These are phyloP conservation scores for Zonitis immaculata DNA, from an alignment of 2,888 invertebrate genomes.

Conservation along the genomic window DNA sequence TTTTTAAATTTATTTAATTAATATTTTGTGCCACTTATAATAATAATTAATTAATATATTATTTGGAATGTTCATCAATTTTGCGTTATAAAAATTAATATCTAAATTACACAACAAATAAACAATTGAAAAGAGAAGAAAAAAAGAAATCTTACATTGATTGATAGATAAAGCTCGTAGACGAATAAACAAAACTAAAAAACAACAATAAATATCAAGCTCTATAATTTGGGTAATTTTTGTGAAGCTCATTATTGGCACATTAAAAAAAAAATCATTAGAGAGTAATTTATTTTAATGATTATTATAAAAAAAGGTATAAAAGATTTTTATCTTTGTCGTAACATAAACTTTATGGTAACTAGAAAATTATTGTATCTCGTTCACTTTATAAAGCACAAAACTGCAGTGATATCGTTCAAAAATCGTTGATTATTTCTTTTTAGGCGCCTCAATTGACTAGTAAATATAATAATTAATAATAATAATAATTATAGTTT, in stretches of 20 bases:
- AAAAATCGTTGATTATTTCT: slow-evolving; percentile 14
- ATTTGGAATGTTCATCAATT: too few species aligned
- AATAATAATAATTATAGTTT: background rate
- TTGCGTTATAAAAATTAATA: too few species aligned
- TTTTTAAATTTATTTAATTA: slow-evolving; percentile 9
- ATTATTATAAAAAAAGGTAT: slow-evolving; percentile 4
- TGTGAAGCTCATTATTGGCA: slow-evolving; percentile 28
- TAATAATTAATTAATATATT: slow-evolving; percentile 14
- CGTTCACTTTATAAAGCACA: slow-evolving; percentile 20
- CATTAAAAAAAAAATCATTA: slow-evolving; percentile 24
- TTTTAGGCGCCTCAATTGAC: slow-evolving; percentile 44
- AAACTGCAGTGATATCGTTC: slow-evolving; percentile 4
- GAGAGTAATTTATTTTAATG: slow-evolving; percentile 6
- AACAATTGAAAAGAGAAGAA: too few species aligned
- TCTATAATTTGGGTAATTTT: slow-evolving; percentile 1
- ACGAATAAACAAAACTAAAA: slow-evolving; percentile 9
- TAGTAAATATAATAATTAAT: slow-evolving; percentile 40
- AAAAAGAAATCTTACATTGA: too few species aligned
- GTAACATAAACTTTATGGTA: slow-evolving; percentile 9
- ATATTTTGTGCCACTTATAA: slow-evolving; percentile 28
- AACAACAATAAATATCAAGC: slow-evolving; percentile 5
- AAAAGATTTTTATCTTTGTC: background rate
- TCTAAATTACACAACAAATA: too few species aligned
- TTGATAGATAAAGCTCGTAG: too few species aligned
- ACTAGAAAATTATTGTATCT: slow-evolving; percentile 19